A percentile compares a stretch with the other conserved stretches of the same genome.
Evolutionary conservation across 1,140 invertebrate species (phyloP).

Genomic region (Bombus ignitus): DNA sequence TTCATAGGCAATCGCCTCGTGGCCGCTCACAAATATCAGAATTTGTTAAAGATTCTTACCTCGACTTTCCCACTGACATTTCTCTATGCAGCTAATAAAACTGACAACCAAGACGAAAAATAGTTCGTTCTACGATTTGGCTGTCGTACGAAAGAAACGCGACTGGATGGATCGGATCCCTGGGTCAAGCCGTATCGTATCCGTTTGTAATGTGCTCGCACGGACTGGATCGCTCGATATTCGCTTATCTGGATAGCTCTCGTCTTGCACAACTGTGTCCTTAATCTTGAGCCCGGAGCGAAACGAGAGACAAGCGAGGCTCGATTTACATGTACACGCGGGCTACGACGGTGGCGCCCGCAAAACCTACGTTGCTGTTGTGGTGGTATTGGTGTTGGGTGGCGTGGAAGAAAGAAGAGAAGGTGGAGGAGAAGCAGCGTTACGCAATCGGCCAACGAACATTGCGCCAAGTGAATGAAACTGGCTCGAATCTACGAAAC

Average conservation of each 20-base stretch:
- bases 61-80: too few relatives aligned
- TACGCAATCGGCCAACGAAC: constrained; percentile 45
- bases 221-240: constrained; percentile 40
- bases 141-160: too few relatives aligned
- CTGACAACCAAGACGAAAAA: too few relatives aligned
- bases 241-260: constrained; percentile 54
- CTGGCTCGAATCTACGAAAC: constrained; percentile 64
- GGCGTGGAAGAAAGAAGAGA: constrained; percentile 50
- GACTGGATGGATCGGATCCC: too few relatives aligned
- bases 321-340: constrained; percentile 59
- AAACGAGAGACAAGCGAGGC: constrained; percentile 40
- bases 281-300: constrained; percentile 63
- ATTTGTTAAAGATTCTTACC: too few relatives aligned
- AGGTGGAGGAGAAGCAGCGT: not conserved
- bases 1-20: too few relatives aligned
- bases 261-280: constrained; percentile 56
- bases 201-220: too few relatives aligned
- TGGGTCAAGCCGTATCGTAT: too few relatives aligned
- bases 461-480: constrained; percentile 67
- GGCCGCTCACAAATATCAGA: too few relatives aligned
- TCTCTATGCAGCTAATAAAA: too few relatives aligned
- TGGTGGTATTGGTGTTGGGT: too few relatives aligned
- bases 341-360: constrained; percentile 21
- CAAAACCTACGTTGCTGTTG: constrained; percentile 39
- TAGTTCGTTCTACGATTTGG: too few relatives aligned